phyloP scores from a whole-genome alignment of 2,113 vertebrate genomes.

The Ifrita kowaldi region DNA sequence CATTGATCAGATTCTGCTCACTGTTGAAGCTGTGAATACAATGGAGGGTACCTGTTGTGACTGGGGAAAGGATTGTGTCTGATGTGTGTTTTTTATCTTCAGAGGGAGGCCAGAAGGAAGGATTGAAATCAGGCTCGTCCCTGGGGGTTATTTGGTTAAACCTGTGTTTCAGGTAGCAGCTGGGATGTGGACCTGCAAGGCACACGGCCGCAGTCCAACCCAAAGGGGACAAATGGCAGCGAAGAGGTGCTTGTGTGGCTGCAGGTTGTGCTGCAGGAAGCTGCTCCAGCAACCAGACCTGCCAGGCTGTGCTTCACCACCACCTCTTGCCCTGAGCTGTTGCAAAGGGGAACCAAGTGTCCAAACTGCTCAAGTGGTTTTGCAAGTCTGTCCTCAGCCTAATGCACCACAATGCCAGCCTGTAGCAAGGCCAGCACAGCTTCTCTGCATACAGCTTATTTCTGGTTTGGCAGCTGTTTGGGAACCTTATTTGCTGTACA shows the following conservation, averaged over 20 bases:
- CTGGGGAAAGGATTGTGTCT: not conserved
- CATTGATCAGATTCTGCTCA: not conserved
- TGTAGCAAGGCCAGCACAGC: not conserved
- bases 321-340: not conserved
- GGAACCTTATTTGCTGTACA: not conserved
- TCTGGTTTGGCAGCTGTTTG: slow-evolving; percentile 29
- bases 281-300: not conserved
- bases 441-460: not conserved
- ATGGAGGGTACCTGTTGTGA: not conserved
- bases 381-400: not conserved
- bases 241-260: not conserved
- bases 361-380: not conserved
- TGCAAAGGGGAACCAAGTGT: not conserved
- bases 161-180: not conserved
- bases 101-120: not conserved
- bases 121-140: not conserved
- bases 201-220: not conserved
- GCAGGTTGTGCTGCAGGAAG: not conserved
- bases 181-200: not conserved
- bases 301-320: not conserved
- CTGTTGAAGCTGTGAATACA: not conserved
- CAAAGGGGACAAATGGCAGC: not conserved
- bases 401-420: slow-evolving; percentile 18
- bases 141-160: not conserved
- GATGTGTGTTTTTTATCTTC: not conserved